Conservation (phyloP, 35 echinoderm and acorn worm genomes). For the Ophiothrix spiculata region DNA sequence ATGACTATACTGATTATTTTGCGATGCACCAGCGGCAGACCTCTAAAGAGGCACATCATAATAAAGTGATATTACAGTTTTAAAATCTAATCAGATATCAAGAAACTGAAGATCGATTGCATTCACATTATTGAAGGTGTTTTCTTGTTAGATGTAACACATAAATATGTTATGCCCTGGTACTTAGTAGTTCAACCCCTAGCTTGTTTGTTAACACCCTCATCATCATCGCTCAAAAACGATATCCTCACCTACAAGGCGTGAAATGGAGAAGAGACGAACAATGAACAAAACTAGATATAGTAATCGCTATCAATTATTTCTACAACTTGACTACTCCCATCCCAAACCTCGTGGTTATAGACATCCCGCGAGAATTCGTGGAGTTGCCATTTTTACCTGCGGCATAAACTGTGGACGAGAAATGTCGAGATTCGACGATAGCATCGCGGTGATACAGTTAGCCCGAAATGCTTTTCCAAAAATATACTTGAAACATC, state of each 20-base stretch:
- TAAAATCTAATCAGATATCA: background rate
- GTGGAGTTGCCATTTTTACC: background rate
- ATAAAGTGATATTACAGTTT: too few relatives aligned
- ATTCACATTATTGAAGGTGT: too few relatives aligned
- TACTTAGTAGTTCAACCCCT: background rate
- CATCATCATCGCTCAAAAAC: background rate
- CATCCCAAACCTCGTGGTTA: background rate
- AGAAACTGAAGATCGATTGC: background rate
- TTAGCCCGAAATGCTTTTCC: too few relatives aligned
- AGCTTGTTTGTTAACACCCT: background rate
- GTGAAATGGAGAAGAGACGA: background rate
- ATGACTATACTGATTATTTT: too few relatives aligned
- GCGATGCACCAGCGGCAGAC: too few relatives aligned
- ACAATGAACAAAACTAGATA: background rate
- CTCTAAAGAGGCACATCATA: too few relatives aligned
- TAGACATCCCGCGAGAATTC: background rate
- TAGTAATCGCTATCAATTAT: background rate
- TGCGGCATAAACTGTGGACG: background rate
- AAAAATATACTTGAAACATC: too few relatives aligned
- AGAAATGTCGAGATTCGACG: background rate
- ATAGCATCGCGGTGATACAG: too few relatives aligned
- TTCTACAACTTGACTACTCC: background rate
- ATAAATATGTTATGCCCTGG: background rate
- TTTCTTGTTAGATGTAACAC: background rate
- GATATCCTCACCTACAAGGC: background rate